Evolutionary conservation across 2,888 invertebrate species (phyloP), one percentile per base, ranked within the genome.

Genomic region (Cryptus armator): DNA sequence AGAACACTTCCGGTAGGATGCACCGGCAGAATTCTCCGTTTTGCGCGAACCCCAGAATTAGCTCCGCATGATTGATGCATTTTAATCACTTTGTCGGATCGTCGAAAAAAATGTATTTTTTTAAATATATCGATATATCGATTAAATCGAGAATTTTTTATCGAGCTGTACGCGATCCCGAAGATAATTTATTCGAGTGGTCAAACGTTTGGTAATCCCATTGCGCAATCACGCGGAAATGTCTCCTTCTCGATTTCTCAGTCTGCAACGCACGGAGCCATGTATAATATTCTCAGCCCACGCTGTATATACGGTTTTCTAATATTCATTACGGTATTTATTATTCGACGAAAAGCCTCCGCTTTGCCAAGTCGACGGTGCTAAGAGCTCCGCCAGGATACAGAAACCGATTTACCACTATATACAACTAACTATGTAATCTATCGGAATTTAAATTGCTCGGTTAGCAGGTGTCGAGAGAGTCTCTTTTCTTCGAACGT

Each of bases 391-490:
- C 43, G 43, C 66, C 43, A 44, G 46, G 74, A 74, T 62, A 62
- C 32, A 62, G 62, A 62, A 62, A 62, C 32, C 62, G 62, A 62
- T 62, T 62, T 62, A 62, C 62, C 62, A 62, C 62, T 62, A 32
- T 16, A 16, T 16, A n/a, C 12, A 14, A 48, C 14, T 48, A 75
- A 80, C 62, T 68, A 70, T 59, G 64, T 76, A 62, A 62, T 29
- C 29, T 62, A 74, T 81, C 32, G 84, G 84, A 84, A 84, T 84
- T 81, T 78, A 84, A 84, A 84, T 84, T 84, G 77, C 81, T 72
- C 67, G 77, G 84, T 81, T 81, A 81, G 53, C 84, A 84, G 84
- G 84, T 84, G 84, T 84, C 77, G 77, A 44, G 84, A 72, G 53
- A 64, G 51, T 83, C 32, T 68, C 62, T 56, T 74, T 72, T 7